Evolutionary conservation across 2,113 vertebrate species (phyloP).

Genomic region (Patagioenas fasciata): DNA sequence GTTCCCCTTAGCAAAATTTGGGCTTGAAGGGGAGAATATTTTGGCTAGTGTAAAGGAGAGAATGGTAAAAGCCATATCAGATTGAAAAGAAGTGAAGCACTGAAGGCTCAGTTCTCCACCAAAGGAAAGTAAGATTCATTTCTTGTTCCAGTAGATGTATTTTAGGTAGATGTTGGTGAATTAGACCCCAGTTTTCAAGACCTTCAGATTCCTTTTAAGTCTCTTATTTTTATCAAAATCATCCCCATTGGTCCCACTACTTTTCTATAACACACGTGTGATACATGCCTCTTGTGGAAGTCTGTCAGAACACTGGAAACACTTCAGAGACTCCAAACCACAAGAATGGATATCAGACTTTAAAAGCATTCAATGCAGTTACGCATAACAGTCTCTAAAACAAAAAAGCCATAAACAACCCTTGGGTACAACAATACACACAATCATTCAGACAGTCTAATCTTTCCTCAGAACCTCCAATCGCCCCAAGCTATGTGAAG

Average conservation of each 20-base stretch:
- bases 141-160: not conserved
- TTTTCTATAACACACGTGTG: not conserved
- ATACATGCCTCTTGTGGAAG: not conserved
- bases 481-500: not conserved
- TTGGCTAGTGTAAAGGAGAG: not conserved
- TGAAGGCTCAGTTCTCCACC: not conserved
- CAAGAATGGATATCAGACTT: not conserved
- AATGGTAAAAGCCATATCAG: not conserved
- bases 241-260: not conserved
- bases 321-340: not conserved
- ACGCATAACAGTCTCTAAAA: not conserved
- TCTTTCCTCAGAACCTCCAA: not conserved
- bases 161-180: not conserved
- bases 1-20: not conserved
- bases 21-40: not conserved
- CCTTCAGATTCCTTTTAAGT: not conserved
- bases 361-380: not conserved
- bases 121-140: not conserved
- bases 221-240: not conserved
- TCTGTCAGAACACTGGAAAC: not conserved
- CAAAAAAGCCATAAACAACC: not conserved
- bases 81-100: not conserved
- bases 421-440: not conserved
- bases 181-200: not conserved
- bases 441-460: not conserved